phyloP scores from a whole-genome alignment of 1,140 invertebrate species.

The Eriocheir sinensis region DNA sequence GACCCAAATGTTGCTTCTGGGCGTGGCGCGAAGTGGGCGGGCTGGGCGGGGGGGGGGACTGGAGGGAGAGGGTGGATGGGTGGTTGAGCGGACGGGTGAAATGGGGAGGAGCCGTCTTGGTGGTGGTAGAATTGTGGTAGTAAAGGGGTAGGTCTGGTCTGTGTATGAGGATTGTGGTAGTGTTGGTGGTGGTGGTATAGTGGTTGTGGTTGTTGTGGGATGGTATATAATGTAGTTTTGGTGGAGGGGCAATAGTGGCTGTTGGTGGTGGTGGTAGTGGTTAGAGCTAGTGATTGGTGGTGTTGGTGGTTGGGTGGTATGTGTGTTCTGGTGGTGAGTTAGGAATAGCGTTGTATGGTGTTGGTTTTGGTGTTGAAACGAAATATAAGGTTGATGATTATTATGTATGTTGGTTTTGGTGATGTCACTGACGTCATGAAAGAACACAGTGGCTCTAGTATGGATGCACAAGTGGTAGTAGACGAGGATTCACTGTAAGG shows the following conservation, averaged over 20 bases:
- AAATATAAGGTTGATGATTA: too few species aligned
- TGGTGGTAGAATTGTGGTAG: background rate
- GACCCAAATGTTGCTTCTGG: conserved; percentile 42
- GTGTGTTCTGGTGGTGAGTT: background rate
- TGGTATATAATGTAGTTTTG: too few species aligned
- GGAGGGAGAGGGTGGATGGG: background rate
- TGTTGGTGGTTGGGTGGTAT: too few species aligned
- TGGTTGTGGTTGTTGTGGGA: background rate
- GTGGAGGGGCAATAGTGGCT: background rate
- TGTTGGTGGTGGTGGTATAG: background rate
- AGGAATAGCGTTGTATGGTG: background rate
- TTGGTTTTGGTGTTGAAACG: background rate
- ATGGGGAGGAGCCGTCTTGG: background rate
- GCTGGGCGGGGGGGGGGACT: background rate
- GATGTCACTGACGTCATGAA: too few species aligned
- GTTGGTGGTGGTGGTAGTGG: background rate
- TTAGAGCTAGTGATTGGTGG: background rate
- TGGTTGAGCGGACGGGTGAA: background rate
- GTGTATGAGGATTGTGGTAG: background rate
- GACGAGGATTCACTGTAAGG: too few species aligned
- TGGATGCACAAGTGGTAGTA: too few species aligned
- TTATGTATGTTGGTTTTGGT: too few species aligned
- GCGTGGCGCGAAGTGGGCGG: background rate
- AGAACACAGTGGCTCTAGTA: too few species aligned
- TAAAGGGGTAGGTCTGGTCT: background rate